Conservation (phyloP, 2,113 vertebrate genomes). For the Oenanthe oenanthe region DNA sequence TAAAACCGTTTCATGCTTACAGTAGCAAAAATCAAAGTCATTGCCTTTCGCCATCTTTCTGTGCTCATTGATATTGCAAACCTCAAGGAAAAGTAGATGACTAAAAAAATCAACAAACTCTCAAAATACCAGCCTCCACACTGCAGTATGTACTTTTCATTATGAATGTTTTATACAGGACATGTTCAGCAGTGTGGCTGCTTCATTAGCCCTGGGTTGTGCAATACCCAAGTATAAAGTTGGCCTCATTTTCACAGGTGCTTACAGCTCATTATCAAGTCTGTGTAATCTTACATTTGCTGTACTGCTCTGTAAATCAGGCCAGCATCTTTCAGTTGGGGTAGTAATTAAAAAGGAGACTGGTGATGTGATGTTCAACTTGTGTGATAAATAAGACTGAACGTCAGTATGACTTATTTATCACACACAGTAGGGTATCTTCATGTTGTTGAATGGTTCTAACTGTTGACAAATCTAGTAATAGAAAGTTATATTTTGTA, state of each 20-base stretch:
- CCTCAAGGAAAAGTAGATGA: not conserved
- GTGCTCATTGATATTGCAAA: not conserved
- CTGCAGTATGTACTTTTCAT: not conserved
- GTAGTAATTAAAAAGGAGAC: not conserved
- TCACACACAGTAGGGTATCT: not conserved
- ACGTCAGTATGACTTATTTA: not conserved
- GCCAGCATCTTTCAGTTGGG: not conserved
- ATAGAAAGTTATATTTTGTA: not conserved
- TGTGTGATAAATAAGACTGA: not conserved
- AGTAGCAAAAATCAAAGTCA: not conserved
- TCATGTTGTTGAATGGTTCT: not conserved
- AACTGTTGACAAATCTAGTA: not conserved
- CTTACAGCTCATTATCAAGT: slow-evolving; percentile 6
- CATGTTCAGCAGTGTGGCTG: not conserved
- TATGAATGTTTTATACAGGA: slow-evolving; percentile 9
- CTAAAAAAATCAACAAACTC: not conserved
- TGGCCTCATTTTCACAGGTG: slow-evolving; percentile 37
- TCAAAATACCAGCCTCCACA: not conserved
- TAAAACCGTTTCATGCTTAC: not conserved
- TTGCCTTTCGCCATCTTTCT: not conserved
- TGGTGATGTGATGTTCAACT: not conserved
- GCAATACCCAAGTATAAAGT: not conserved
- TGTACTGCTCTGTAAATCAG: not conserved
- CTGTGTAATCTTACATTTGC: not conserved
- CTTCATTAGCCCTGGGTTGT: slow-evolving; percentile 5